Base-by-base conservation (phyloP, 2,113 vertebrate genomes). In the Coreoperca whiteheadi region DNA sequence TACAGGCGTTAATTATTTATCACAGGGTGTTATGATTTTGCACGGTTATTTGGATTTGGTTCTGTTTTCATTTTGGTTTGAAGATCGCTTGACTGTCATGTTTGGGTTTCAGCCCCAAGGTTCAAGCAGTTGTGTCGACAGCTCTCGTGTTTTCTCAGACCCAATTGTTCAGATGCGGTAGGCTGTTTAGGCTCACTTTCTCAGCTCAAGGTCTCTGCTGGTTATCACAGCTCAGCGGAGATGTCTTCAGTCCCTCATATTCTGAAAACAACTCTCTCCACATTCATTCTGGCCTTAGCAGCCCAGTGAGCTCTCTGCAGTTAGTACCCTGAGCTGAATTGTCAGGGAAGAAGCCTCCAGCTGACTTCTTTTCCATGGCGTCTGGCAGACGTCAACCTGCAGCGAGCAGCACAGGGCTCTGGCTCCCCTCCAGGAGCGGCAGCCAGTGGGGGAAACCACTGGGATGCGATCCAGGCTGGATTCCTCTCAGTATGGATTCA, bases 41-140 rank as follows among this genome's bases (percentile, higher is more conserved):
- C 54, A 6, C 0, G 37, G 48, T 61, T 74, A 66, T 87, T 77
- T 84, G 75, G 73, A 72, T 82, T 79, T 77, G 56, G 28, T 79
- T 59, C 1, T 41, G 25, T 63, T 87, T 53, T 68, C 30, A 12
- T 60, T 88, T 72, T 48, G 28, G 10, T 66, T 4, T 4, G 54
- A 72, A 37, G 74, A 48, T 66, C 6, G 25, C 15, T 23, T 0
- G 6, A 60, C 64, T 79, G 50, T 86, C 61, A 67, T 74, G 75
- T 89, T 89, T 86, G 73, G 75, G 77, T 63, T 88, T 90, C 20
- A 28, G 39, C 20, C 60, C 50, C 66, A 50, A 82, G 85, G 81
- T 30, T 60, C 21, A 41, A 71, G 48, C 37, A 18, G 64, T 74
- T 50, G 8, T 20, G 37, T 68, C 37, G 30, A 25, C 5, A 34